Percentiles rank a stretch among this genome's conserved stretches.
Conservation (phyloP, 1,140 invertebrate species). For the Phocides pigmalion region DNA sequence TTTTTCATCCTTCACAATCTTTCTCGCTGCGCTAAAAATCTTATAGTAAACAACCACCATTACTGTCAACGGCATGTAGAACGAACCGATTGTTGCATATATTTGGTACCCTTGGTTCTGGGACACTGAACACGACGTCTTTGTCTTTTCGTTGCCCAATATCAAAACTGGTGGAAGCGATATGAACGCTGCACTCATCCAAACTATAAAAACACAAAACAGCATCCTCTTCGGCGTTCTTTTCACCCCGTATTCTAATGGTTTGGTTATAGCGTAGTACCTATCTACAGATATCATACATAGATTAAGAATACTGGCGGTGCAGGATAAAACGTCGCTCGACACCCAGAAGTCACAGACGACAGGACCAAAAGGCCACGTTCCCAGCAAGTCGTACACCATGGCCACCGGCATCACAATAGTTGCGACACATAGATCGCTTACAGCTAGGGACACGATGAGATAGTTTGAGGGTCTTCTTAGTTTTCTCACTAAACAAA, state of each 20-base stretch:
- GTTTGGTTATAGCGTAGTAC: conserved; percentile 96
- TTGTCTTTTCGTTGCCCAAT: conserved; percentile 93
- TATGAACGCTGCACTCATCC: conserved; percentile 94
- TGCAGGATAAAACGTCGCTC: conserved; percentile 92
- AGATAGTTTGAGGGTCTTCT: conserved; percentile 93
- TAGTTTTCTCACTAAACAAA: conserved; percentile 94
- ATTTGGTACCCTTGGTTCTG: conserved; percentile 95
- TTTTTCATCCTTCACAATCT: conserved; percentile 93
- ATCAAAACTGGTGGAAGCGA: conserved; percentile 94
- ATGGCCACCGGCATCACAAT: conserved; percentile 94
- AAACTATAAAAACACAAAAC: conserved; percentile 93
- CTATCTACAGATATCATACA: conserved; percentile 96
- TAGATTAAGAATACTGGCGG: conserved; percentile 95
- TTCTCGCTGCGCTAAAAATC: conserved; percentile 93
- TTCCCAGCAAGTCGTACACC: conserved; percentile 91
- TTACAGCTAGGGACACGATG: conserved; percentile 95
- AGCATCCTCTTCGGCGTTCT: conserved; percentile 93
- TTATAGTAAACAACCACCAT: conserved; percentile 97
- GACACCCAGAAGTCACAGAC: conserved; percentile 94
- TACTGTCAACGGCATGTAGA: conserved; percentile 94
- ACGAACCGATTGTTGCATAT: conserved; percentile 95
- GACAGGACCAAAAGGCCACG: conserved; percentile 92
- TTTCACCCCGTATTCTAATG: conserved; percentile 94
- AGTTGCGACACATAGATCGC: conserved; percentile 92
- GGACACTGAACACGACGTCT: conserved; percentile 91